Evolutionary conservation across 1,140 invertebrate species (phyloP).

Genomic region (Condylostylus longicornis): DNA sequence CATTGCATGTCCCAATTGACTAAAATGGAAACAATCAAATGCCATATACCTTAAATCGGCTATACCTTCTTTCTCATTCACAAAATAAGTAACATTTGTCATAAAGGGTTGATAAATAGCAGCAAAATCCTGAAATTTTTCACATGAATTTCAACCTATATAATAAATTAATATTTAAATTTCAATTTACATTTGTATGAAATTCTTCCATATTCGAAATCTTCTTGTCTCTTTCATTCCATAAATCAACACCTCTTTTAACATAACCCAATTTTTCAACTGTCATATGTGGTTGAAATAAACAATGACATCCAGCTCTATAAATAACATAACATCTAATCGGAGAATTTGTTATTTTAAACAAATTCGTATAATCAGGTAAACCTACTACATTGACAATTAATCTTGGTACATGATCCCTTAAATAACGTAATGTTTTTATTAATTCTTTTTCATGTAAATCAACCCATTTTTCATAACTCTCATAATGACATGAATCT

Average conservation of each 20-base stretch:
- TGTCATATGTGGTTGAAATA: slow-evolving; percentile 30
- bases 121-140: slow-evolving; percentile 40
- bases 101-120: slow-evolving; percentile 43
- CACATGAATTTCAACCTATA: background rate
- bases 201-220: slow-evolving; percentile 26
- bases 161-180: background rate
- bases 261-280: slow-evolving; percentile 14
- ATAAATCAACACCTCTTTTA: slow-evolving; percentile 30
- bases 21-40: slow-evolving; percentile 58
- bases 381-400: slow-evolving; percentile 19
- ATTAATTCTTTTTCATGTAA: slow-evolving; percentile 19
- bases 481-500: slow-evolving; percentile 37
- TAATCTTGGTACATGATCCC: slow-evolving; percentile 22
- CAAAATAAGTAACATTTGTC: slow-evolving; percentile 29
- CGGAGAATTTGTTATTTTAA: slow-evolving; percentile 19
- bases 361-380: slow-evolving; percentile 22
- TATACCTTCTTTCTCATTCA: slow-evolving; percentile 23
- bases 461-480: slow-evolving; percentile 10
- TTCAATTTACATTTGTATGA: slow-evolving; percentile 16
- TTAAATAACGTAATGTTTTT: slow-evolving; percentile 15
- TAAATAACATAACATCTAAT: slow-evolving; percentile 29
- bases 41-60: slow-evolving; percentile 45
- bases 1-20: slow-evolving; percentile 46
- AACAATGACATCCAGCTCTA: slow-evolving; percentile 36
- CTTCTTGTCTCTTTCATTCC: slow-evolving; percentile 29